phyloP scores from a whole-genome alignment of 2,888 invertebrate species.

The Eledona agricola region DNA sequence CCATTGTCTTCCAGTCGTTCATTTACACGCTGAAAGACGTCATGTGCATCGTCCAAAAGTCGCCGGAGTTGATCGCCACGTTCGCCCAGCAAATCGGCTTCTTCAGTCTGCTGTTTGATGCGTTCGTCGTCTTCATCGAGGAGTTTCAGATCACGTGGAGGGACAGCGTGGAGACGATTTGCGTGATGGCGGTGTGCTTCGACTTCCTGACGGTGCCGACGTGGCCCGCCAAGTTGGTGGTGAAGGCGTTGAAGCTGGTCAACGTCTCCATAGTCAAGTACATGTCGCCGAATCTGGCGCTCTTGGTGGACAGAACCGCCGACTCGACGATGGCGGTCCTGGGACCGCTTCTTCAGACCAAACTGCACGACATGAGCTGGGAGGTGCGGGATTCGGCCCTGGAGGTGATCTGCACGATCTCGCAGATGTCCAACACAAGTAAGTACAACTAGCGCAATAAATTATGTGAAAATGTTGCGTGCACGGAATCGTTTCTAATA shows the following conservation, averaged over 20 bases:
- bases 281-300: slow-evolving; percentile 78
- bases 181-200: slow-evolving; percentile 67
- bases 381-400: slow-evolving; percentile 81
- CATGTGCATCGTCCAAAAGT: slow-evolving; percentile 48
- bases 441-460: slow-evolving; percentile 54
- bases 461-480: too few relatives aligned
- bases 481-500: too few relatives aligned
- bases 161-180: slow-evolving; percentile 79
- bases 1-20: slow-evolving; percentile 70
- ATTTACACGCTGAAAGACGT: slow-evolving; percentile 71
- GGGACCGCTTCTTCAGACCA: slow-evolving; percentile 73
- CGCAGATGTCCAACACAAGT: slow-evolving; percentile 76
- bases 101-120: slow-evolving; percentile 72
- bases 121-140: slow-evolving; percentile 71
- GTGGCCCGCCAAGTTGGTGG: slow-evolving; percentile 67
- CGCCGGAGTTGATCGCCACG: slow-evolving; percentile 42
- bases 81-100: slow-evolving; percentile 60
- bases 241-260: slow-evolving; percentile 75
- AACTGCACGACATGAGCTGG: slow-evolving; percentile 79
- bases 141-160: slow-evolving; percentile 80
- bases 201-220: slow-evolving; percentile 66
- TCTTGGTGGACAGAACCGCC: slow-evolving; percentile 73
- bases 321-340: slow-evolving; percentile 71
- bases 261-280: slow-evolving; percentile 77
- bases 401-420: slow-evolving; percentile 76